These are phyloP conservation scores for Heliocidaris tuberculata DNA, from an alignment of 35 echinoderm and acorn worm species.

Conservation along the genomic window DNA sequence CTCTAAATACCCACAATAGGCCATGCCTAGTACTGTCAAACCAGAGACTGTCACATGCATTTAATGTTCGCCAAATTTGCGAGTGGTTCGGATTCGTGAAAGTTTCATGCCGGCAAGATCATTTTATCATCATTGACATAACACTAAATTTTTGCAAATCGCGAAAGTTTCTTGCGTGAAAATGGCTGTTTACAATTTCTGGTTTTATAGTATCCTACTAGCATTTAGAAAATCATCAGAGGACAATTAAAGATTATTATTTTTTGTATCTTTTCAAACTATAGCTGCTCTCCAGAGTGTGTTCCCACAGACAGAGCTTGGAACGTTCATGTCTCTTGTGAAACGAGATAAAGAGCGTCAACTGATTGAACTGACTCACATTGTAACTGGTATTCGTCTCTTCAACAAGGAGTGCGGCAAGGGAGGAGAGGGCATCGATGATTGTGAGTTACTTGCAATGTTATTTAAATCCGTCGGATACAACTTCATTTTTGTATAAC, in stretches of 20 bases:
- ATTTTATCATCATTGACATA: no score
- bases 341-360: conserved; percentile 90
- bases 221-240: no score
- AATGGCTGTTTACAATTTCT: no score
- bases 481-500: background rate
- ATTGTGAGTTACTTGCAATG: conserved; percentile 65
- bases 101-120: no score
- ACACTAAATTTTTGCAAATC: no score
- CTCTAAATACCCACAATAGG: no score
- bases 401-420: conserved; percentile 99
- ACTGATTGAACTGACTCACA: conserved; percentile 78
- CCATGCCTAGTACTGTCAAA: no score
- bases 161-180: no score
- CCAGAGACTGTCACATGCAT: no score
- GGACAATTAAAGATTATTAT: background rate
- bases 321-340: conserved; percentile 95
- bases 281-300: conserved; percentile 95
- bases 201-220: no score
- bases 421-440: conserved; percentile 97
- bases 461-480: background rate
- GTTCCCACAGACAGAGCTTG: conserved; percentile 96
- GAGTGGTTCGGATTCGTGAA: no score
- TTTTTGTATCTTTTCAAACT: background rate
- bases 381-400: conserved; percentile 88
- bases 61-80: no score